Evolutionary conservation across 2,888 invertebrate genomes (phyloP).

Genomic region (Platycheirus albimanus): DNA sequence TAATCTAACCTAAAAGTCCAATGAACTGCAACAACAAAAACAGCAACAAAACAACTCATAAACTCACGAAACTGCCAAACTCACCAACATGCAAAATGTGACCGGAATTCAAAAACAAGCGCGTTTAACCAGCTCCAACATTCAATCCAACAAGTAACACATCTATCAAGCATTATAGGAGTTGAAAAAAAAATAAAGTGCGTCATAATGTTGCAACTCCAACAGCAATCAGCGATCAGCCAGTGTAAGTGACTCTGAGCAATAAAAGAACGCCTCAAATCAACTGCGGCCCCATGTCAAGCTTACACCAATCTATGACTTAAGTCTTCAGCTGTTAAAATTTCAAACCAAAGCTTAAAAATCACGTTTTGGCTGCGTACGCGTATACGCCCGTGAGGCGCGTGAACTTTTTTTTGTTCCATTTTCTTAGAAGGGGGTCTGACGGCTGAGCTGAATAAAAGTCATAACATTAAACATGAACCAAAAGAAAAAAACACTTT

Average conservation of each 20-base stretch:
- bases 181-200: slow-evolving; percentile 62
- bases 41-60: slow-evolving; percentile 40
- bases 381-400: slow-evolving; percentile 60
- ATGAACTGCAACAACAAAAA: slow-evolving; percentile 43
- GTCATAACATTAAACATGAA: slow-evolving; percentile 18
- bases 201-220: slow-evolving; percentile 64
- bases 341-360: not conserved
- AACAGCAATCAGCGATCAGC: not conserved
- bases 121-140: slow-evolving; percentile 24
- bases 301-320: slow-evolving; percentile 36
- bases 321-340: slow-evolving; percentile 41
- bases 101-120: slow-evolving; percentile 65
- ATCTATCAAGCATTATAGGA: slow-evolving; percentile 38
- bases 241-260: slow-evolving; percentile 13
- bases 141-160: slow-evolving; percentile 16
- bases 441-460: slow-evolving; percentile 10
- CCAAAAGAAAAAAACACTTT: slow-evolving; percentile 55
- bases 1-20: slow-evolving; percentile 53
- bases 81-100: slow-evolving; percentile 58
- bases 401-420: slow-evolving; percentile 46
- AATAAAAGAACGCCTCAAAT: slow-evolving; percentile 29
- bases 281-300: slow-evolving; percentile 17
- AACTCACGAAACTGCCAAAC: slow-evolving; percentile 38
- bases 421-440: slow-evolving; percentile 26
- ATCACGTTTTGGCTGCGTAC: slow-evolving; percentile 42